Base-by-base conservation (phyloP, 2,113 vertebrate genomes). In the Chloroceryle aenea region DNA sequence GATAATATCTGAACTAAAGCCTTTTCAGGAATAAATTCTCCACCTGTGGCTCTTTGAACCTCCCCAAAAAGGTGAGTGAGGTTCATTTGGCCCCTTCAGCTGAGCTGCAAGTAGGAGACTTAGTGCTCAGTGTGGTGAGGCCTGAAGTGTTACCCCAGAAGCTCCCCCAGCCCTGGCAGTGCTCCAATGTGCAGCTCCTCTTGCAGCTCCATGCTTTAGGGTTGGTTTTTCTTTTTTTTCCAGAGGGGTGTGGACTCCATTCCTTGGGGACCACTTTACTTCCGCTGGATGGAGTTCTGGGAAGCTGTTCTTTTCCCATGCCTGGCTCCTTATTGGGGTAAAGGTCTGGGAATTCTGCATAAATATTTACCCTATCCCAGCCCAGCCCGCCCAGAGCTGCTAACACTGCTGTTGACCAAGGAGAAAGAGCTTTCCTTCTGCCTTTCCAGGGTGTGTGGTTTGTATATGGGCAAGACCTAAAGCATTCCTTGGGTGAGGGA, bases 311-410 rank as follows among this genome's bases (percentile, higher is more conserved):
- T 93, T 87, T 98, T 97, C 97, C 97, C 97, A 98, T 95, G 96
- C 94, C 94, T 98, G 95, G 23, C 92, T 97, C 93, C 86, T 88
- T 55, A 59, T 72, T 98, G 97, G 97, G 96, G 85, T 97, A 97
- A 98, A 98, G 98, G 94, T 98, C 97, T 97, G 95, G 93, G 97
- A 96, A 97, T 97, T 96, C 87, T 93, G 69, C 59, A 80, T 97
- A 97, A 98, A 97, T 98, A 97, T 98, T 97, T 97, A 97, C 90
- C 87, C 30, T 53, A 85, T 91, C 85, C 95, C 72, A 87, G 98
- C 92, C 95, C 96, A 82, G 72, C 10, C 84, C 93, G 75, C 48
- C 11, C 68, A 96, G 95, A 69, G 89, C 94, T 86, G 85, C 87
- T 96, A 32, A 75, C 42, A 29, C 90, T 91, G 95, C 75, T n/a